These are phyloP conservation scores for Pholis gunnellus DNA, from an alignment of 2,113 vertebrate species.

Conservation along the genomic window DNA sequence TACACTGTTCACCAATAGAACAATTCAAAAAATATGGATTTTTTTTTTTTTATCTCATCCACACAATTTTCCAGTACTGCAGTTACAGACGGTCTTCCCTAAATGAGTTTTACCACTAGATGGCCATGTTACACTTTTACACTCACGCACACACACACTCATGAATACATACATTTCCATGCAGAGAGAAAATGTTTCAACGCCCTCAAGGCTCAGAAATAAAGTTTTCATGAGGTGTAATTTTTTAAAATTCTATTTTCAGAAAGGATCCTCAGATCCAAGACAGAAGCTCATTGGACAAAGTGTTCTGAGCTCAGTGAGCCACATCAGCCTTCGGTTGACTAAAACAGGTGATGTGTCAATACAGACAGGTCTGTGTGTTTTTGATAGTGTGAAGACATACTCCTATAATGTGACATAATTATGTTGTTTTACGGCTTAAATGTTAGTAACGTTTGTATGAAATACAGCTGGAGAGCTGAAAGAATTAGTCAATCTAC, in stretches of 20 bases:
- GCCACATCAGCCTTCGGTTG: not conserved
- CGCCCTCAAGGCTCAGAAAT: not conserved
- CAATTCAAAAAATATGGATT: not conserved
- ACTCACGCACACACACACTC: conserved; percentile 1
- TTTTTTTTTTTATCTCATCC: conserved; percentile 14
- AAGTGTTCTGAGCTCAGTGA: conserved; percentile 20
- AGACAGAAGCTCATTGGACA: conserved; percentile 32
- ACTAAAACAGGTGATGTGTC: not conserved
- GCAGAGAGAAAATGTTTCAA: conserved; percentile 28
- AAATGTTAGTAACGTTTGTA: not conserved
- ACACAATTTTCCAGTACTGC: conserved; percentile 37
- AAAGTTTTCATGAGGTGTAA: conserved; percentile 24
- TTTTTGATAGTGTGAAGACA: not conserved
- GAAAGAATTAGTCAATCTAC: too few species aligned
- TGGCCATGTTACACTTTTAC: conserved; percentile 70
- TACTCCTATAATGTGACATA: not conserved
- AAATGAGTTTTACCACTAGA: conserved; percentile 73
- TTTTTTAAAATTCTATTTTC: conserved; percentile 16
- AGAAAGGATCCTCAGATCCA: conserved; percentile 21
- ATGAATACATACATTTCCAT: conserved; percentile 25
- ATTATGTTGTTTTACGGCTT: not conserved
- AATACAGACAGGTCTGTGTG: not conserved
- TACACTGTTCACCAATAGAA: not conserved
- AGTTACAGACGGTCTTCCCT: conserved; percentile 29
- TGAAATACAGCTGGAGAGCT: too few species aligned